Percentiles rank a stretch among this genome's conserved stretches.
Conservation (phyloP, 2,797 vertebrate genomes). For the Notamacropus eugenii region DNA sequence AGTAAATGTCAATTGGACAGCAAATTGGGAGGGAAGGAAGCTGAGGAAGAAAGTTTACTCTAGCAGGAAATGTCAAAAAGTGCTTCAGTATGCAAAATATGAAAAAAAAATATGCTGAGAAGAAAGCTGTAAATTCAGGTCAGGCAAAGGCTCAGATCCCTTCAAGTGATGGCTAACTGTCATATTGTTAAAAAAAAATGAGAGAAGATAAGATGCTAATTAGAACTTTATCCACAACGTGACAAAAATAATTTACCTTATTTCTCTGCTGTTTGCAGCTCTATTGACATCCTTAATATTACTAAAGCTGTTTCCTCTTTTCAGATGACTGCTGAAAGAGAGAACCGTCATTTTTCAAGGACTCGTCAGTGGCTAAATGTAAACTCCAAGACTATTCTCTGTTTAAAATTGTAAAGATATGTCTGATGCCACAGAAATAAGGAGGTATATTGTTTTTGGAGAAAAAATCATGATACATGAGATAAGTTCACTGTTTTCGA, state of each 20-base stretch:
- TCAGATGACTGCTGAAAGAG: slow-evolving; percentile 64
- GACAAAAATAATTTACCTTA: slow-evolving; percentile 66
- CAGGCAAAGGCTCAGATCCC: slow-evolving; percentile 26
- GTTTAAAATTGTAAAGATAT: slow-evolving; percentile 67
- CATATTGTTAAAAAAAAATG: slow-evolving; percentile 35
- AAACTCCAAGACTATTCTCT: slow-evolving; percentile 59
- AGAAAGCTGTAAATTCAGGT: slow-evolving; percentile 49
- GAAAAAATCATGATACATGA: slow-evolving; percentile 65
- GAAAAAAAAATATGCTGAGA: slow-evolving; percentile 62
- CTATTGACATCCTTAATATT: slow-evolving; percentile 61
- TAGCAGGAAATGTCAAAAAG: slow-evolving; percentile 48
- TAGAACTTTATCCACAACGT: slow-evolving; percentile 35
- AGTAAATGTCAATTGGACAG: slow-evolving; percentile 13
- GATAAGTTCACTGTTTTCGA: slow-evolving; percentile 66
- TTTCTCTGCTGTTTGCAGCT: slow-evolving; percentile 53
- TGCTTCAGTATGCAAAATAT: slow-evolving; percentile 38
- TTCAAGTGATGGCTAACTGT: slow-evolving; percentile 39
- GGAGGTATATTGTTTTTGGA: slow-evolving; percentile 65
- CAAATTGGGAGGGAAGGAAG: slow-evolving; percentile 35
- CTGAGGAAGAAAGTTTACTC: slow-evolving; percentile 43
- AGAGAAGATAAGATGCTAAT: slow-evolving; percentile 8
- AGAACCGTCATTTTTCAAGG: slow-evolving; percentile 59
- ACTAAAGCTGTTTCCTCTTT: slow-evolving; percentile 65
- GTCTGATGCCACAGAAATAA: slow-evolving; percentile 70
- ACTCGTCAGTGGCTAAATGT: slow-evolving; percentile 66